Base-by-base conservation (phyloP, 1,140 invertebrate species). In the Geopemphigus sp. region DNA sequence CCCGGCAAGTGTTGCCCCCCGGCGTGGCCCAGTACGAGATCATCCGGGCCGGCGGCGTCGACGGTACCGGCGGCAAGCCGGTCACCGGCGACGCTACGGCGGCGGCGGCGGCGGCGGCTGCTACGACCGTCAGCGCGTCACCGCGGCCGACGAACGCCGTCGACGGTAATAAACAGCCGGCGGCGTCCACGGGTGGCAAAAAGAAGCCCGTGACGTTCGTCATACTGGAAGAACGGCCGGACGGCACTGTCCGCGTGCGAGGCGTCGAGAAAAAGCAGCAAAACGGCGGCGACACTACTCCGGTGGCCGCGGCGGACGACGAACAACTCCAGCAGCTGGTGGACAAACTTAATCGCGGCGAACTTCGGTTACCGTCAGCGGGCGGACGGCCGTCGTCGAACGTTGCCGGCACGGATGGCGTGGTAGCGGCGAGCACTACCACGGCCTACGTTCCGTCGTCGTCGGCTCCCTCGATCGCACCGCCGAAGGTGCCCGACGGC, bases 191-290 rank as follows among this genome's bases (percentile, higher is more conserved):
- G 32, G 26, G 10, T 2, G 73, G 88, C 90, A 6, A 90, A 91
- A 80, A 94, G 93, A 84, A 94, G 93, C 68, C 68, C 84, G 92
- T 94, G 0, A 94, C 93, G 0, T 94, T 94, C 83, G 93, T 94
- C 5, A 91, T 94, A 50, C 85, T 94, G 19, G 93, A 94, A 85
- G 93, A 94, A 83, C 93, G 94, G 84, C 88, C 90, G 1, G 93
- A 94, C 83, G 93, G 93, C 39, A 92, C 90, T 59, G 92, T 92
- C 68, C 94, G 94, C 85, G 92, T 94, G 2, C 92, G 93, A 84
- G 92, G 92, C 4, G 90, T 93, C 89, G 90, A 59, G 57, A 78
- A 47, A 6, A 86, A 90, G 90, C 10, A 91, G 89, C 83, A 88
- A 2, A 92, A 93, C 92, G 80, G 91, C 2, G 22, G 14, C 1